These are phyloP conservation scores for Chloroceryle amazona DNA, from an alignment of 2,797 vertebrate genomes.

Conservation along the genomic window DNA sequence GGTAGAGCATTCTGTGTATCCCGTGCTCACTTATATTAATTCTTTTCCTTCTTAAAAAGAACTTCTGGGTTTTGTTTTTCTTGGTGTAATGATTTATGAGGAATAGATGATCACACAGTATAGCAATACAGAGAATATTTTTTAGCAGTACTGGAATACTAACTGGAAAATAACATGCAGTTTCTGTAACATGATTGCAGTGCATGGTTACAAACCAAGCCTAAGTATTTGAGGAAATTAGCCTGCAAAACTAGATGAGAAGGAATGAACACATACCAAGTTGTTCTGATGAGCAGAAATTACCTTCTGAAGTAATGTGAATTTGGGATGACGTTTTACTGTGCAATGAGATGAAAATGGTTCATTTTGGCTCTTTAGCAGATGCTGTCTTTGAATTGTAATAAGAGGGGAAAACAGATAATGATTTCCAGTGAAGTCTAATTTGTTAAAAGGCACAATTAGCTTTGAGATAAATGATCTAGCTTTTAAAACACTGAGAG, in stretches of 20 bases:
- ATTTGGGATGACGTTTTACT: slow-evolving; percentile 60
- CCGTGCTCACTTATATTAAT: not conserved
- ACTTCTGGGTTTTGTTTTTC: not conserved
- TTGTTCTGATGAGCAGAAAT: slow-evolving; percentile 59
- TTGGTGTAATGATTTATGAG: not conserved
- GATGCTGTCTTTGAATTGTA: slow-evolving; percentile 62
- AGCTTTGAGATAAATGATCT: slow-evolving; percentile 53
- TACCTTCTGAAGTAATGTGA: slow-evolving; percentile 57
- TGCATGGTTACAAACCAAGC: slow-evolving; percentile 17
- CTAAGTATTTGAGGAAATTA: slow-evolving; percentile 50
- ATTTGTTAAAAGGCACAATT: slow-evolving; percentile 61
- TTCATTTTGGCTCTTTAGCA: slow-evolving; percentile 53
- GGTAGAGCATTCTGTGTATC: not conserved
- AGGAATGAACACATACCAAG: not conserved
- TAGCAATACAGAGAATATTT: not conserved
- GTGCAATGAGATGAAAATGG: slow-evolving; percentile 23
- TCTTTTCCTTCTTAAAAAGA: not conserved
- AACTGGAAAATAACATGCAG: not conserved
- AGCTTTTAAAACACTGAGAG: slow-evolving; percentile 27
- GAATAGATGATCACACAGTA: not conserved
- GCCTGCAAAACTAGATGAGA: not conserved
- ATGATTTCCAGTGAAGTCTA: slow-evolving; percentile 63
- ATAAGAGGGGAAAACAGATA: slow-evolving; percentile 43
- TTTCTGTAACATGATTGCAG: not conserved
- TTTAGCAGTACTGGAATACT: not conserved